Base-by-base conservation (phyloP, 2,797 vertebrate species). In the Tragopan temminckii region DNA sequence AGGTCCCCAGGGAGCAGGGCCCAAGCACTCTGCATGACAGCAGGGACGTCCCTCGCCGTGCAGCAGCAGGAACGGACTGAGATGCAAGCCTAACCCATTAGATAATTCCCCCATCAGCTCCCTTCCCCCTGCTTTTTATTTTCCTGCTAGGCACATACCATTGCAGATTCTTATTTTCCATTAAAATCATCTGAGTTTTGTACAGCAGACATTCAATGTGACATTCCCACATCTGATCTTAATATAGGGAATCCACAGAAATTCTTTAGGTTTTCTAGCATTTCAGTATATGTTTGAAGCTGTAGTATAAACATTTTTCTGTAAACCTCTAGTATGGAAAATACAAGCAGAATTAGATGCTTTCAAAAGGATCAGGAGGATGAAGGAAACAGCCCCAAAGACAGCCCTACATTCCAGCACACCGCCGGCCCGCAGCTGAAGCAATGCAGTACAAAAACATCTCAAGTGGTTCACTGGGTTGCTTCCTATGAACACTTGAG, bases 241-340 rank as follows among this genome's bases (percentile, higher is more conserved):
- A 96, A 95, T 96, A 95, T 62, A 95, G 85, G 71, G 74, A 96
- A 96, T 93, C 86, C 96, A 95, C 81, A 93, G 52, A 96, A 96
- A 96, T 96, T 95, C 94, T 89, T 95, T 80, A 94, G 88, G 95
- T 95, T 94, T 95, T 94, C 86, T 72, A 93, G 80, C 77, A 91
- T 96, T 96, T 94, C 92, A 94, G 68, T 66, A 84, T 53, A 85
- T 61, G 66, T 91, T 90, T 95, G 95, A 94, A 94, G 85, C 40
- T 91, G 61, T 75, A 95, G 27, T 63, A 96, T 83, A 93, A 93
- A 95, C 85, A 90, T 92, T 96, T 94, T 91, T 89, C 69, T 89
- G 87, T 89, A 96, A 95, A 95, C 93, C 76, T 95, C 89, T 55
- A 93, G 42, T 70, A 89, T 25, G 81, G 92, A 93, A 96, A 96